phyloP scores from a whole-genome alignment of 2,113 vertebrate species.

The Aptenodytes patagonicus region DNA sequence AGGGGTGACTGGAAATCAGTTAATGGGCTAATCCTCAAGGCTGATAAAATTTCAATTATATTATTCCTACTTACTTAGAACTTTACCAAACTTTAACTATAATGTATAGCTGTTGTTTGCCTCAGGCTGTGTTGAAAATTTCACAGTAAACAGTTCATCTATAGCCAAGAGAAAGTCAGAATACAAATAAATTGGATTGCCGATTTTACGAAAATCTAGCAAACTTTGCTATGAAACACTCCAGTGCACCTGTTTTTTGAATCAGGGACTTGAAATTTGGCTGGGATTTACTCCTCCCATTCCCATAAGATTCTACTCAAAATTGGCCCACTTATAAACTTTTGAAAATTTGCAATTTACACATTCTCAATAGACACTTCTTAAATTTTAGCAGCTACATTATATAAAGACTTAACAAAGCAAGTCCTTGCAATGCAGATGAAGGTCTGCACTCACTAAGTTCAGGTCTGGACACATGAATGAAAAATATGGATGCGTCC shows the following conservation, averaged over 20 bases:
- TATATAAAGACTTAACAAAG: neutral
- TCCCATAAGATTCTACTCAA: neutral
- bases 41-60: neutral
- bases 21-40: neutral
- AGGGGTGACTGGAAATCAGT: neutral
- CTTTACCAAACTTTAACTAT: neutral
- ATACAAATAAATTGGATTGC: neutral
- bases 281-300: neutral
- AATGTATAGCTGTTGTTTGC: neutral
- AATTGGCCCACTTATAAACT: neutral
- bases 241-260: neutral
- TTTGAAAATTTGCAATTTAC: neutral
- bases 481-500: neutral
- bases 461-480: neutral
- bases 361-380: neutral
- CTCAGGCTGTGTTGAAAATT: neutral
- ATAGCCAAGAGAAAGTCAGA: neutral
- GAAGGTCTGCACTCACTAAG: neutral
- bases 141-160: neutral
- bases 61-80: neutral
- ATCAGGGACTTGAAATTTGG: neutral
- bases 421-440: neutral
- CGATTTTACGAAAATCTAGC: neutral
- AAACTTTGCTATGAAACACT: neutral
- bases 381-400: neutral